Percentiles rank a stretch among this genome's conserved stretches.
Evolutionary conservation across 2,888 invertebrate genomes (phyloP).

Genomic region (Lordiphosa andalusiaca): DNA sequence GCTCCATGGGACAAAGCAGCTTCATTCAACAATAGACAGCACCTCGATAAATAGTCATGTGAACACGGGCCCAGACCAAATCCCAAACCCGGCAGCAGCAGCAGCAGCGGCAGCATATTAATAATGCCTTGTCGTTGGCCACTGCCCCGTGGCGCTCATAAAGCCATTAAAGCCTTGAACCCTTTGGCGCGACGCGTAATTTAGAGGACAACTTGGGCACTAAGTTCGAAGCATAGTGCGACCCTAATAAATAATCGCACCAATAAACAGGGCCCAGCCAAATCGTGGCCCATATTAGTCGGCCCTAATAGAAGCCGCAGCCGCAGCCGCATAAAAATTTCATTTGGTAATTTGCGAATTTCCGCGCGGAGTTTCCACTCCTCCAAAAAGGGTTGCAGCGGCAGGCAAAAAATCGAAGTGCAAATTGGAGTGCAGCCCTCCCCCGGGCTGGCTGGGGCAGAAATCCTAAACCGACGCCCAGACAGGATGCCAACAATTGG

Average conservation of each 20-base stretch:
- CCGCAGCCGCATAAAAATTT: conserved; percentile 30
- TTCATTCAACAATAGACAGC: conserved; percentile 18
- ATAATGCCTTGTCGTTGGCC: conserved; percentile 55
- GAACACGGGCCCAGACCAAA: conserved; percentile 8
- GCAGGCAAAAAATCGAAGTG: conserved; percentile 18
- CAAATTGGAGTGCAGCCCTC: conserved; percentile 41
- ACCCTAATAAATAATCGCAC: conserved; percentile 65
- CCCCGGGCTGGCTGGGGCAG: conserved; percentile 7
- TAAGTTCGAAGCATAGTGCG: conserved; percentile 37
- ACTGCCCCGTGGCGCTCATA: conserved; percentile 64
- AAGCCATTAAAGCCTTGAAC: conserved; percentile 66
- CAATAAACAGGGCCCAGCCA: conserved; percentile 33
- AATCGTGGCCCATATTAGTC: conserved; percentile 33
- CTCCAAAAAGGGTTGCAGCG: conserved; percentile 38
- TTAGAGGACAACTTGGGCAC: conserved; percentile 40
- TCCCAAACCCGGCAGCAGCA: conserved; percentile 15
- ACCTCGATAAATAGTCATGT: conserved; percentile 33
- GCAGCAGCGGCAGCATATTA: conserved; percentile 32
- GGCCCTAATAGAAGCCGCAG: conserved; percentile 13
- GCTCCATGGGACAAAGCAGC: conserved; percentile 12
- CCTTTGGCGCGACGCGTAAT: conserved; percentile 56
- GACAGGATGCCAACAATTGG: conserved; percentile 21
- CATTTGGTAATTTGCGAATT: conserved; percentile 47
- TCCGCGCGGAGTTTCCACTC: conserved; percentile 32
- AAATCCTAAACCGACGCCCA: conserved; percentile 21